Base-by-base conservation (phyloP, 2,113 vertebrate genomes). In the Nipponia nippon region DNA sequence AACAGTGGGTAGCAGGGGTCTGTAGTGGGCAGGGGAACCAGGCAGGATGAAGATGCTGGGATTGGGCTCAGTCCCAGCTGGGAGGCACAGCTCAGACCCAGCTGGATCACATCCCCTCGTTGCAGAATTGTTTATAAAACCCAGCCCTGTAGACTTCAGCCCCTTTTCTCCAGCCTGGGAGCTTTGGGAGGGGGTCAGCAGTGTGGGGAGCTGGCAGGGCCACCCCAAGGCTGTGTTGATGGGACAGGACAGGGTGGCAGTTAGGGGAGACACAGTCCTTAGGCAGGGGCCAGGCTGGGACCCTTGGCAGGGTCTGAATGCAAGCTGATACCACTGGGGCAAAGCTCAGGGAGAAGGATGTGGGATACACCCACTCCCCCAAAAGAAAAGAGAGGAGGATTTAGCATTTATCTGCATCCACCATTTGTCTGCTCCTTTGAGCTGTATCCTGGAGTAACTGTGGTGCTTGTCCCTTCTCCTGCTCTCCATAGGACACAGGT, bases 101-200 rank as follows among this genome's bases (percentile, higher is more conserved):
- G 44, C 34, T 73, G 87, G 13, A 46, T 86, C 44, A 0, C 13
- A 19, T 56, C 71, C 4, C 19, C 47, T 38, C 7, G 0, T 42
- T 58, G 10, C 13, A 9, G 25, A 7, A 22, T 47, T 7, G 0
- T 36, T 29, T 12, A 23, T 65, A 90, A 59, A 93, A 30, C n/a
- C 34, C 78, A 38, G 22, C 47, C 42, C 49, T 34, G 22, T 1
- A 7, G 20, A 1, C 0, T 10, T 12, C 5, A 10, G 1, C 2
- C 4, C 0, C 2, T 42, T 50, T 59, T 26, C 30, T 59, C 16
- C 15, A 34, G 12, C 17, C 6, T 47, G 38, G 14, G 27, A 23
- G 63, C 9, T 56, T 7, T n/a, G 16, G 16, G 61, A 40, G 30
- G 42, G 17, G 13, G 2, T 30, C 38, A 44, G 61, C 2, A 17